Base-by-base conservation (phyloP, 2,113 vertebrate genomes). In the Thalassarche chlororhynchos region DNA sequence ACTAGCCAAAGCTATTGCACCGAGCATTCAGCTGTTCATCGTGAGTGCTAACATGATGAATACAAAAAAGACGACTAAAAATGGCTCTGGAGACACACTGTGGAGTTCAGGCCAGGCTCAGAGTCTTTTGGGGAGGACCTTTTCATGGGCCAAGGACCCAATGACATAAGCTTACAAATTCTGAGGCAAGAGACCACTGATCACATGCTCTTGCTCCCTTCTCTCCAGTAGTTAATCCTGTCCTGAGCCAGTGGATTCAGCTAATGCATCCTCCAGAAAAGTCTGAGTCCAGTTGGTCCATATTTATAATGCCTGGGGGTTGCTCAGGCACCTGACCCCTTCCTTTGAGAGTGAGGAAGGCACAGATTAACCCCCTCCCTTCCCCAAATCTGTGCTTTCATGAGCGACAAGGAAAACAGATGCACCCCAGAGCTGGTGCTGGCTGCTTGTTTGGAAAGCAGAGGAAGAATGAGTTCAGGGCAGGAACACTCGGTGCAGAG, bases 41-140 rank as follows among this genome's bases (percentile, higher is more conserved):
- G 0, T 0, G 0, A 32, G 57, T 16, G 21, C 55, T 49, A 17
- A 44, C 6, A 5, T 3, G 55, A 44, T 14, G 12, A 62, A 38
- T 38, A n/a, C 13, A 66, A 46, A 64, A 12, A 34, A 69, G 28
- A 44, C 32, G 26, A 62, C 57, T 15, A 58, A 76, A 40, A 70
- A 17, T 18, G n/a, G 26, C 32, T 79, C 61, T 85, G 55, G 32
- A 75, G 34, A 31, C 38, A 68, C 12, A 24, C 31, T 54, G 47
- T 12, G n/a, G n/a, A 57, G n/a, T 15, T 70, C 74, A 52, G 38
- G 12, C 16, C 32, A 74, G 34, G 16, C 44, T 64, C 54, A 69
- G 21, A 42, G 24, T 40, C 69, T 82, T 81, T 77, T 36, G 13
- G 5, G 25, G 12, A 64, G 6, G 32, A 46, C 10, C 10, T 90